Percentiles rank a stretch among this genome's conserved stretches.
These are phyloP conservation scores for Nesidiocoris tenuis DNA, from an alignment of 2,888 invertebrate genomes.

Conservation along the genomic window DNA sequence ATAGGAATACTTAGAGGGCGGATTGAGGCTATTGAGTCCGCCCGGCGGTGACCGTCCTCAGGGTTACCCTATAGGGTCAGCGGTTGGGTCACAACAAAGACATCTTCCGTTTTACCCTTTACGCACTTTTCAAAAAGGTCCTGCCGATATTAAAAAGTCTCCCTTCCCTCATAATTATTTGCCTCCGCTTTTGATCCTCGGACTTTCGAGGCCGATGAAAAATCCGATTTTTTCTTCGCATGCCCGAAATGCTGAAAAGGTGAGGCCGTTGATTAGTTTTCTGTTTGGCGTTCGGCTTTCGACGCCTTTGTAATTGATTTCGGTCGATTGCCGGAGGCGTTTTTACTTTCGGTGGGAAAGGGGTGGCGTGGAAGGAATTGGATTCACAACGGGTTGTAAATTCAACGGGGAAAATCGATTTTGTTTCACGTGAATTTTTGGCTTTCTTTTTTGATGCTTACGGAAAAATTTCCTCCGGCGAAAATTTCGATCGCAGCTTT, in stretches of 20 bases:
- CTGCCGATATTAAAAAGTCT: conserved; percentile 33
- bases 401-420: too few species aligned
- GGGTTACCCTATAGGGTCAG: conserved; percentile 15
- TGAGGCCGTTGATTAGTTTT: conserved; percentile 21
- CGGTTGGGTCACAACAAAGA: conserved; percentile 40
- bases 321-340: background rate
- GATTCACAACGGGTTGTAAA: too few species aligned
- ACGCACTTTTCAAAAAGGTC: background rate
- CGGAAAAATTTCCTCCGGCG: too few species aligned
- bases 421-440: too few species aligned
- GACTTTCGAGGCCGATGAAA: background rate
- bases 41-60: conserved; percentile 14
- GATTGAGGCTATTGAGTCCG: conserved; percentile 30
- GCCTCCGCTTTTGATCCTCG: background rate
- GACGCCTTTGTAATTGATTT: conserved; percentile 7
- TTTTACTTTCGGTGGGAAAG: background rate
- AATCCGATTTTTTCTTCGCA: background rate
- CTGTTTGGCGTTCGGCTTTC: conserved; percentile 12
- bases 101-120: conserved; percentile 9
- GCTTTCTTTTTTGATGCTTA: too few species aligned
- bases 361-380: too few species aligned
- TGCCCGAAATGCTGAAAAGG: background rate
- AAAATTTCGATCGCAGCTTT: too few species aligned
- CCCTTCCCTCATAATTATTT: conserved; percentile 25
- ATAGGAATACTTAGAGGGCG: conserved; percentile 33